Conservation (phyloP, 2,113 vertebrate species). For the Columba livia region DNA sequence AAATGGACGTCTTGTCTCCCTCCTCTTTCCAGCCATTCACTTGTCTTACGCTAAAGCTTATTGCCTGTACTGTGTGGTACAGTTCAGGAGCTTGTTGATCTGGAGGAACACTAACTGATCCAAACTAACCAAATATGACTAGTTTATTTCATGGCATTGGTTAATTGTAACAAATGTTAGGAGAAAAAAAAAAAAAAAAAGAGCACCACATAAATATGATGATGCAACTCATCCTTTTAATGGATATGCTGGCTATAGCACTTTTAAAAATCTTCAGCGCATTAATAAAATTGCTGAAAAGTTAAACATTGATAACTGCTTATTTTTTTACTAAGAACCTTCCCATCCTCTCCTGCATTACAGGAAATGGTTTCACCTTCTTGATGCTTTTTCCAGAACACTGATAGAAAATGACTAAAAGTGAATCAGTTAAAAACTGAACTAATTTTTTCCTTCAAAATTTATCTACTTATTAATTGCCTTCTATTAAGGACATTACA, state of each 20-base stretch:
- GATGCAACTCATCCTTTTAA: not conserved
- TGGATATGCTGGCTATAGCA: not conserved
- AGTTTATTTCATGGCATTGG: not conserved
- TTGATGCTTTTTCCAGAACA: slow-evolving; percentile 24
- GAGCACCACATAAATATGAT: not conserved
- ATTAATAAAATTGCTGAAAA: not conserved
- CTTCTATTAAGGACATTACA: not conserved
- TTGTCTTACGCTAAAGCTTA: not conserved
- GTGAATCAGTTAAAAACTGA: not conserved
- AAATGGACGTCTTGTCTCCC: rapidly evolving
- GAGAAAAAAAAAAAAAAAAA: not conserved
- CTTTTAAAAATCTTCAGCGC: not conserved
- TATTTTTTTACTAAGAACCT: not conserved
- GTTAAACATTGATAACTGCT: not conserved
- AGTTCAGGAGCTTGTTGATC: not conserved
- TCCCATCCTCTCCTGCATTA: not conserved
- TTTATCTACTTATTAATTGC: slow-evolving; percentile 49
- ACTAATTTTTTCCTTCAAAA: not conserved
- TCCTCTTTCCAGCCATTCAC: not conserved
- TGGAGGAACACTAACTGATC: not conserved
- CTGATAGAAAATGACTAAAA: not conserved
- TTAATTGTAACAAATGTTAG: not conserved
- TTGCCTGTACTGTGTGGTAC: not conserved
- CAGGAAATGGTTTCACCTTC: slow-evolving; percentile 27
- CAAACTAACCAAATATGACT: not conserved